Conservation (phyloP, 2,113 vertebrate species). For the Phalacrocorax pelagicus region DNA sequence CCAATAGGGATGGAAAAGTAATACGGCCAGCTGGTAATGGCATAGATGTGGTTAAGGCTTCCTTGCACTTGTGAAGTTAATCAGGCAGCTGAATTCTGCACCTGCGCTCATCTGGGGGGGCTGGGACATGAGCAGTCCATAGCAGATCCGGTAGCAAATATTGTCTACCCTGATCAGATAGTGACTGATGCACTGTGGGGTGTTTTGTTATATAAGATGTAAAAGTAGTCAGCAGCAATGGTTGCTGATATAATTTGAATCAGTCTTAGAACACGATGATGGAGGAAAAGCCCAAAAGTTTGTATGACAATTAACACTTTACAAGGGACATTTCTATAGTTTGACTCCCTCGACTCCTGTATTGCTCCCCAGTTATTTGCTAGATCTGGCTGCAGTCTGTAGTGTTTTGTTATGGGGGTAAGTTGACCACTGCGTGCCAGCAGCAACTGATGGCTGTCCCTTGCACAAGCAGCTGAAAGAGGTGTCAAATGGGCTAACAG, state of each 20-base stretch:
- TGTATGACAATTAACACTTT: background rate
- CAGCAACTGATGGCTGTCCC: background rate
- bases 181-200: background rate
- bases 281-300: background rate
- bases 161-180: background rate
- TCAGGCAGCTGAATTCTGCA: background rate
- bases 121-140: background rate
- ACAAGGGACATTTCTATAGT: background rate
- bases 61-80: background rate
- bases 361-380: background rate
- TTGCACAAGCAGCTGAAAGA: background rate
- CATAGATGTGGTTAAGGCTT: background rate
- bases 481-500: background rate
- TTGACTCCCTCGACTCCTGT: background rate
- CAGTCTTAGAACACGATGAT: background rate
- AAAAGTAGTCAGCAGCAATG: background rate
- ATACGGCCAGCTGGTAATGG: background rate
- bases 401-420: background rate
- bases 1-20: background rate
- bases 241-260: background rate
- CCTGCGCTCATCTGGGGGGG: fast-evolving
- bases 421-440: background rate
- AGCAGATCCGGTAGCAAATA: background rate
- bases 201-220: background rate
- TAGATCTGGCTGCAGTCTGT: background rate